Percentiles rank a stretch among this genome's conserved stretches.
These are phyloP conservation scores for Tachysurus fulvidraco DNA, from an alignment of 2,113 vertebrate species.

Conservation along the genomic window DNA sequence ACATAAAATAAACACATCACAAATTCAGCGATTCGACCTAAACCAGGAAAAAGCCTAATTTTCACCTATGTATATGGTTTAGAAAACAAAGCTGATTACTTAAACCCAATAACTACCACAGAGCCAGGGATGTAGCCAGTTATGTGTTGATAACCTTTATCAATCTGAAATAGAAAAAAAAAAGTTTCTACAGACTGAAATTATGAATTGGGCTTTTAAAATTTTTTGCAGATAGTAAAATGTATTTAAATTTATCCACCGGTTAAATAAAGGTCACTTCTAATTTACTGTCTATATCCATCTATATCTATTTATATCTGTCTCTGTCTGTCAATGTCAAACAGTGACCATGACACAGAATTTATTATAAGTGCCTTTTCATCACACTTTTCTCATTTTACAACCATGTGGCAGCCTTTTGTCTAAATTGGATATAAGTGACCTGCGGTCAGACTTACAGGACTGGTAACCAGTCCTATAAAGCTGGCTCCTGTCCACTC, in stretches of 20 bases:
- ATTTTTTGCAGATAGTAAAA: background rate
- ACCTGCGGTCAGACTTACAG: no score
- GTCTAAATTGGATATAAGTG: no score
- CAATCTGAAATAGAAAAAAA: conserved; percentile 33
- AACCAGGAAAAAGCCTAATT: background rate
- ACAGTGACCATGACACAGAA: no score
- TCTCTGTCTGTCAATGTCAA: no score
- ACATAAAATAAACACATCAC: background rate
- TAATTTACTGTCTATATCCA: no score
- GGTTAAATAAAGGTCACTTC: background rate
- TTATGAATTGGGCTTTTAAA: background rate
- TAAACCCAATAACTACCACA: background rate
- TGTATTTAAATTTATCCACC: background rate
- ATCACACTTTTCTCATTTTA: no score
- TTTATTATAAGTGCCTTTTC: no score
- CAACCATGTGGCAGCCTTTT: no score
- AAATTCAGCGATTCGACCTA: background rate
- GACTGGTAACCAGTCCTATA: no score
- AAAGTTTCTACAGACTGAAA: background rate
- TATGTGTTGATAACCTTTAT: conserved; percentile 7
- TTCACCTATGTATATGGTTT: background rate
- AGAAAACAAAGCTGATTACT: background rate
- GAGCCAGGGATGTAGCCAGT: conserved; percentile 10
- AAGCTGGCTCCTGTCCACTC: no score
- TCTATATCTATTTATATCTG: no score